Percentiles rank a stretch among this genome's conserved stretches.
phyloP scores from a whole-genome alignment of 2,113 vertebrate species.

The Hyperopisus bebe region DNA sequence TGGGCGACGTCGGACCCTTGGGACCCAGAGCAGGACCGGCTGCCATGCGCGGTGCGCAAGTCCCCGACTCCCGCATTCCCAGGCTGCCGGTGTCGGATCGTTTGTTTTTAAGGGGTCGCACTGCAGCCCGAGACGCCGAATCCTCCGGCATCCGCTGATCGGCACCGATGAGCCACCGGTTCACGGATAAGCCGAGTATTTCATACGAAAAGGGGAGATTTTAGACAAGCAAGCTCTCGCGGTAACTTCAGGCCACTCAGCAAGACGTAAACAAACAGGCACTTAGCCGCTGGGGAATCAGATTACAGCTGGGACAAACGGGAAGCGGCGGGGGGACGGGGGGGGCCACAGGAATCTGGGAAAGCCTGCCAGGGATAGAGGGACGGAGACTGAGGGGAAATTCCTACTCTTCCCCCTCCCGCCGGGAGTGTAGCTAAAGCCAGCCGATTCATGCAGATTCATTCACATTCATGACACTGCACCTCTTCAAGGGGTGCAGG shows the following conservation, averaged over 20 bases:
- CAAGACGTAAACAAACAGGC: not conserved
- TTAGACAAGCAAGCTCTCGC: not conserved
- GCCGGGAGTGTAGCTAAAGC: not conserved
- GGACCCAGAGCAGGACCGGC: not conserved
- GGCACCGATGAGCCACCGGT: not conserved
- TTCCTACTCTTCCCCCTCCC: not conserved
- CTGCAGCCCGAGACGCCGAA: not conserved
- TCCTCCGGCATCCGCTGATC: not conserved
- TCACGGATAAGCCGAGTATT: not conserved
- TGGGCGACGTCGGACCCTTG: not conserved
- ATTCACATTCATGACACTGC: constrained; percentile 1
- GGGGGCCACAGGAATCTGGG: not conserved
- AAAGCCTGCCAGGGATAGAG: not conserved
- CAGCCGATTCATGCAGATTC: not conserved
- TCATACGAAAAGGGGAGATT: not conserved
- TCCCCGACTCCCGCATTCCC: not conserved
- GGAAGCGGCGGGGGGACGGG: not conserved
- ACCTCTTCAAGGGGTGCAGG: not conserved
- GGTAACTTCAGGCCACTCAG: not conserved
- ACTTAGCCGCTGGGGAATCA: not conserved
- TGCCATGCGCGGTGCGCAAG: not conserved
- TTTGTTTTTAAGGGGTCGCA: not conserved
- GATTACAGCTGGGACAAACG: not conserved
- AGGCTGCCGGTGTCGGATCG: not conserved
- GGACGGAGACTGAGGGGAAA: not conserved